These are phyloP conservation scores for Didymodactylos carnosus DNA, from an alignment of 2,888 invertebrate genomes.

Conservation along the genomic window DNA sequence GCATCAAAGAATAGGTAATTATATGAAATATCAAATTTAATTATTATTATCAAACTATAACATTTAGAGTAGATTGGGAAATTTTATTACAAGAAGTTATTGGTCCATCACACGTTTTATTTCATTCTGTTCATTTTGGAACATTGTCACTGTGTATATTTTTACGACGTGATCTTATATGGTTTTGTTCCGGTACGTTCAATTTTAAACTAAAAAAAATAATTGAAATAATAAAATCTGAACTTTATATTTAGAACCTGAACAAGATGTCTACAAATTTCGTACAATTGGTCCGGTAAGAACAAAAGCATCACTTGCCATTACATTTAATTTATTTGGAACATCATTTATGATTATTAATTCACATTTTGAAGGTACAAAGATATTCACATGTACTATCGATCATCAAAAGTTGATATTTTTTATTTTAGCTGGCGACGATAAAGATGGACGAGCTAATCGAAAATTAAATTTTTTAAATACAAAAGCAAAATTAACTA, in stretches of 20 bases:
- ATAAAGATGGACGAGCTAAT: not conserved
- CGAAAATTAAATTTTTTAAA: not conserved
- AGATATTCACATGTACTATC: not conserved
- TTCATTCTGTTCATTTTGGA: constrained; percentile 64
- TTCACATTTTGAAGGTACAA: constrained; percentile 64
- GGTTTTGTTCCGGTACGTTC: constrained; percentile 61
- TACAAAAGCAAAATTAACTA: not conserved
- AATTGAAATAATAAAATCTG: not conserved
- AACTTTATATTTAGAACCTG: constrained; percentile 42
- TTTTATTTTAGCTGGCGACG: not conserved
- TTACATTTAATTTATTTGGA: constrained; percentile 76
- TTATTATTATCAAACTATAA: not conserved
- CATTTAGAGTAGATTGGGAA: constrained; percentile 33
- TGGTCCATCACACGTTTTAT: constrained; percentile 72
- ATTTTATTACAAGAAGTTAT: constrained; percentile 65
- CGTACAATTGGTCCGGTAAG: constrained; percentile 67
- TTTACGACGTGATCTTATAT: constrained; percentile 69
- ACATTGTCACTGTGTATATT: constrained; percentile 71
- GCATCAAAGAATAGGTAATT: not conserved
- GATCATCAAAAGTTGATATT: not conserved
- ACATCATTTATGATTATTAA: constrained; percentile 83
- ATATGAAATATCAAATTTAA: not conserved
- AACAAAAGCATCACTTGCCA: constrained; percentile 75
- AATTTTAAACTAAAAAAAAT: constrained; percentile 11
- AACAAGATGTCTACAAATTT: constrained; percentile 66